Evolutionary conservation across 2,888 invertebrate species (phyloP).

Genomic region (Caradrina kadenii): DNA sequence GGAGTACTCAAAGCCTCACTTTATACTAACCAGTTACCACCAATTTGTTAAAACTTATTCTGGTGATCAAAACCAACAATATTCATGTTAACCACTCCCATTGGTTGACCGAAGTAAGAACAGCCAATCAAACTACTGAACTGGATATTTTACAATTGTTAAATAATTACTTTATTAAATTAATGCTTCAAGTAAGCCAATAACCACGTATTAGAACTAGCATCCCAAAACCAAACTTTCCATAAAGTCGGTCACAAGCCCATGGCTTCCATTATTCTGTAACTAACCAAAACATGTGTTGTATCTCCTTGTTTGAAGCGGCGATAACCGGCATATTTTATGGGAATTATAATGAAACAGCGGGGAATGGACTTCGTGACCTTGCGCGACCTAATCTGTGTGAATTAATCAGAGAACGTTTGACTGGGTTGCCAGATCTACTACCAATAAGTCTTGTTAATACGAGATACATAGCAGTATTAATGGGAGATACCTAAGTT

Average conservation of each 20-base stretch:
- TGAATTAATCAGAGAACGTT: constrained; percentile 59
- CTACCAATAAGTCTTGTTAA: constrained; percentile 19
- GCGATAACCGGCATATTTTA: constrained; percentile 58
- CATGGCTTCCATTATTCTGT: constrained; percentile 46
- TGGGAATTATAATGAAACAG: constrained; percentile 61
- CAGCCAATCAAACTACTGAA: neutral
- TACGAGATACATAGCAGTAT: neutral
- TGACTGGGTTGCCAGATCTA: constrained; percentile 45
- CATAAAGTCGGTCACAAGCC: constrained; percentile 48
- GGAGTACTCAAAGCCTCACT: neutral
- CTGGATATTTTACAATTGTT: neutral
- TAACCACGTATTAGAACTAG: constrained; percentile 1
- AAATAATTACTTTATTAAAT: no score
- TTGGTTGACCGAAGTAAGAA: neutral
- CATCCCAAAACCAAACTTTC: neutral
- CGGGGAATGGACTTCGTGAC: constrained; percentile 58
- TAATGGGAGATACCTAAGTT: neutral
- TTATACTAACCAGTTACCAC: neutral
- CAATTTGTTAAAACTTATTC: no score
- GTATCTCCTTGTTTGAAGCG: constrained; percentile 50
- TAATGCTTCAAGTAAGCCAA: neutral
- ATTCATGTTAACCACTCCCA: no score
- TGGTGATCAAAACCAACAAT: no score
- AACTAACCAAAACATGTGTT: constrained; percentile 46
- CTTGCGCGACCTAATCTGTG: constrained; percentile 64